Evolutionary conservation across 1,140 invertebrate species (phyloP).

Genomic region (Dinothrombium tinctorium): DNA sequence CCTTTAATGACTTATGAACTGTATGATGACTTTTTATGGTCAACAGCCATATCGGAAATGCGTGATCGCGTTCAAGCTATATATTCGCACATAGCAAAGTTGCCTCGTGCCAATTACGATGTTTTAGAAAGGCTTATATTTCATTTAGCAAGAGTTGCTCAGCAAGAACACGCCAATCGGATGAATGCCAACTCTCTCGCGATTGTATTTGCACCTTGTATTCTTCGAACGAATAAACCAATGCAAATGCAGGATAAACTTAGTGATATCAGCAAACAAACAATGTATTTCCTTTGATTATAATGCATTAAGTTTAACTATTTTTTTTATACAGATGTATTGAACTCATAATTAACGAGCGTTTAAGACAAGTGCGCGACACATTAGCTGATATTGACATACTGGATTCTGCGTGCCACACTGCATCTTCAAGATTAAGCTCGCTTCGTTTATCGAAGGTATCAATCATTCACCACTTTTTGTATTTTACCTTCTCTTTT

Average conservation of each 20-base stretch:
- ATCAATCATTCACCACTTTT: neutral
- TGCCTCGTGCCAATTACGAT: conserved; percentile 70
- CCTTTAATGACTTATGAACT: conserved; percentile 74
- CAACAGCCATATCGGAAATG: conserved; percentile 26
- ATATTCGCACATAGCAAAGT: conserved; percentile 37
- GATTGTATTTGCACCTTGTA: conserved; percentile 83
- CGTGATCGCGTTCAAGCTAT: conserved; percentile 14
- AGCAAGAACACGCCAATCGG: conserved; percentile 62
- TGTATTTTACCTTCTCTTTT: neutral
- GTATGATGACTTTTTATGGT: conserved; percentile 77
- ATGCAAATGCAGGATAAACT: conserved; percentile 71
- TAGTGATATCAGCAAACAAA: conserved; percentile 29
- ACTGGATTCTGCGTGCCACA: conserved; percentile 51
- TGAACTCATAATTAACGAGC: conserved; percentile 60
- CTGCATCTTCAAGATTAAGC: conserved; percentile 42
- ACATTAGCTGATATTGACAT: conserved; percentile 69
- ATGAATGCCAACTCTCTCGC: conserved; percentile 77
- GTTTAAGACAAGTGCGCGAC: conserved; percentile 41
- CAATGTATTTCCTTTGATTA: conserved; percentile 18
- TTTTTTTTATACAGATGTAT: conserved; percentile 39
- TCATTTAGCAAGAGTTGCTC: conserved; percentile 62
- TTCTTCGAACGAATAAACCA: conserved; percentile 56
- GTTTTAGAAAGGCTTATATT: conserved; percentile 77
- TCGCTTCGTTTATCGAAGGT: conserved; percentile 46
- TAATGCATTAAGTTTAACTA: neutral